Evolutionary conservation across 64 coral and sea anemone species (phyloP).

Genomic region (Montipora foliosa): DNA sequence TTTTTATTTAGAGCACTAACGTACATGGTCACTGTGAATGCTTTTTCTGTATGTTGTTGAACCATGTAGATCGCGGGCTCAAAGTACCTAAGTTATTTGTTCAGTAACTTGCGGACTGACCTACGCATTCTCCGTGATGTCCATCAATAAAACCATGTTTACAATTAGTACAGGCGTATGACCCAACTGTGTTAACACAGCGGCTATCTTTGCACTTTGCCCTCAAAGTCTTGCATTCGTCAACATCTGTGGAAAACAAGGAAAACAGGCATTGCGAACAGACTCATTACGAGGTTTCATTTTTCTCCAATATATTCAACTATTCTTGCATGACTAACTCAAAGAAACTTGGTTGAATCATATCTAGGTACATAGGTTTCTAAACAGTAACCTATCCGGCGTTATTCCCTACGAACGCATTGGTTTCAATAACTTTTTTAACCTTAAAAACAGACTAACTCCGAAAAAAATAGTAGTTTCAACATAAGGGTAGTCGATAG

Average conservation of each 20-base stretch:
- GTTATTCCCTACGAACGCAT: too few relatives aligned
- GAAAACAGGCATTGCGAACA: too few relatives aligned
- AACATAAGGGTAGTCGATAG: too few relatives aligned
- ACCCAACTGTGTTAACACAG: not conserved
- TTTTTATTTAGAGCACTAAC: too few relatives aligned
- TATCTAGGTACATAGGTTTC: not conserved
- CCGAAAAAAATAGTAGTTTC: too few relatives aligned
- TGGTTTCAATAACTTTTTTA: too few relatives aligned
- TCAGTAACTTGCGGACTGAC: not conserved
- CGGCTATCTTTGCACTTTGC: not conserved
- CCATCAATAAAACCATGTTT: not conserved
- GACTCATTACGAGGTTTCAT: not conserved
- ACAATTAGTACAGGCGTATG: not conserved
- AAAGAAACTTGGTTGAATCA: not conserved
- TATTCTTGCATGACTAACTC: not conserved
- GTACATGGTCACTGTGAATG: too few relatives aligned
- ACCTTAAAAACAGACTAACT: too few relatives aligned
- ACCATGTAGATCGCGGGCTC: too few relatives aligned
- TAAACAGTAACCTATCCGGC: too few relatives aligned
- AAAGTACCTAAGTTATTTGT: too few relatives aligned
- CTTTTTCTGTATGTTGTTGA: too few relatives aligned
- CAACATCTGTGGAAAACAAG: not conserved
- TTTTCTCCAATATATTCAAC: not conserved
- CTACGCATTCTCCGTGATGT: not conserved
- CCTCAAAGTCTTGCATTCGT: slow-evolving; percentile 3